phyloP scores from a whole-genome alignment of 1,140 invertebrate species.

The Drosophila santomea region DNA sequence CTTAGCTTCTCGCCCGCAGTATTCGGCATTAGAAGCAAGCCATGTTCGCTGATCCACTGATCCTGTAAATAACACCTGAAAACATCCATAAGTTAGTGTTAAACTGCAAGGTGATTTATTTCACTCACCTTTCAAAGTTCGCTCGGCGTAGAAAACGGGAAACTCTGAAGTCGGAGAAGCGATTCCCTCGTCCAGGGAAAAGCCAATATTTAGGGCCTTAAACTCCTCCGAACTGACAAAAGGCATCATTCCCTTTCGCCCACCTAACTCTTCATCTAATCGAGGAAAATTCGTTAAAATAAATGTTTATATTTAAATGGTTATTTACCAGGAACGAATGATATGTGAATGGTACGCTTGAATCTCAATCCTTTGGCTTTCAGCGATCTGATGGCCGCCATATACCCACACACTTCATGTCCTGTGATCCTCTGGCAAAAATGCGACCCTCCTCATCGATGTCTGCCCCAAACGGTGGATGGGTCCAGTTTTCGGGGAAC shows the following conservation, averaged over 20 bases:
- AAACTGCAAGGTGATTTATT: not conserved
- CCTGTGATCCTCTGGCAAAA: constrained; percentile 92
- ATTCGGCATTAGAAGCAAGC: constrained; percentile 91
- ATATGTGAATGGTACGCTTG: constrained; percentile 90
- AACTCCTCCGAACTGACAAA: constrained; percentile 93
- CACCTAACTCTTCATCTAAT: constrained; percentile 96
- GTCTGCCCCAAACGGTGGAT: constrained; percentile 90
- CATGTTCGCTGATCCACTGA: constrained; percentile 92
- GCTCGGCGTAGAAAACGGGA: constrained; percentile 91
- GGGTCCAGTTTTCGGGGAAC: constrained; percentile 87
- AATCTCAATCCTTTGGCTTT: constrained; percentile 86
- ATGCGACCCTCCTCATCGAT: constrained; percentile 91
- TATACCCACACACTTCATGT: constrained; percentile 93
- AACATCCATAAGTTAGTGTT: constrained; percentile 1
- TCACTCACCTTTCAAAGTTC: constrained; percentile 88
- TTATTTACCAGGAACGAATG: constrained; percentile 91
- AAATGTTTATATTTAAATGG: too few species aligned
- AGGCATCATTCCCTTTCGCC: constrained; percentile 91
- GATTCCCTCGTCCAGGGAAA: constrained; percentile 94
- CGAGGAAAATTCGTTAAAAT: not conserved
- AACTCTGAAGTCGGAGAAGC: constrained; percentile 88
- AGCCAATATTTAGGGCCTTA: constrained; percentile 93
- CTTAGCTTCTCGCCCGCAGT: constrained; percentile 94
- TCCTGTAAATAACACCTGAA: constrained; percentile 85
- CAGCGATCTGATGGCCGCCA: constrained; percentile 90